Evolutionary conservation across 64 coral and sea anemone species (phyloP).

Genomic region (Anthopleura sola): DNA sequence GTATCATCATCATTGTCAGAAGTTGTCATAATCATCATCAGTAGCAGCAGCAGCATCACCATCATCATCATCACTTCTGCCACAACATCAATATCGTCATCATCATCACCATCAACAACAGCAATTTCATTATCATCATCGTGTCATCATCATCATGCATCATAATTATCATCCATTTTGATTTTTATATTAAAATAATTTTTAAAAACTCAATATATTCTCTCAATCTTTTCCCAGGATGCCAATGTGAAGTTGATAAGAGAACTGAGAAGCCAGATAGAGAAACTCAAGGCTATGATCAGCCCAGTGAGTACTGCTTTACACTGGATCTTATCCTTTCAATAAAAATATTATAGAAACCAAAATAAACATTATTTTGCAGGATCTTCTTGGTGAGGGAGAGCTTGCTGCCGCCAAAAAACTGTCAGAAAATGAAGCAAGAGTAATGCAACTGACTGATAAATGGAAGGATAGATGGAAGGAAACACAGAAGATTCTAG

Average conservation of each 20-base stretch:
- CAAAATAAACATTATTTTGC: background rate
- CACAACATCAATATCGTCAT: background rate
- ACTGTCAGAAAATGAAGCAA: constrained; percentile 96
- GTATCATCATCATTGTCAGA: background rate
- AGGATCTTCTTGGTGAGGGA: constrained; percentile 86
- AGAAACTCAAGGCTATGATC: constrained; percentile 85
- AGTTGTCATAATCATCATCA: background rate
- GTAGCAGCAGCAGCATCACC: background rate
- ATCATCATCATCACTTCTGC: background rate
- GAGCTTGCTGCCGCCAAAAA: constrained; percentile 97
- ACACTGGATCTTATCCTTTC: too few relatives aligned
- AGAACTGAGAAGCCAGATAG: constrained; percentile 89
- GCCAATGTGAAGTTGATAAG: constrained; percentile 96
- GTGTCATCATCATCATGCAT: background rate
- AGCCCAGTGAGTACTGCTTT: constrained; percentile 71
- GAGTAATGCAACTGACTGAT: constrained; percentile 91
- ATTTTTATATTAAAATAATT: too few relatives aligned
- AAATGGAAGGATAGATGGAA: constrained; percentile 97
- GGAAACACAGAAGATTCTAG: constrained; percentile 93
- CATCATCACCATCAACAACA: background rate
- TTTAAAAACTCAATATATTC: background rate
- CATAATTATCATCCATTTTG: background rate
- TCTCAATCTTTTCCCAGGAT: constrained; percentile 48
- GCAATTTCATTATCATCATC: background rate
- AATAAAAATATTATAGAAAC: too few relatives aligned